Percentiles rank a stretch among this genome's conserved stretches.
Evolutionary conservation across 2,888 invertebrate genomes (phyloP).

Genomic region (Pseudoips prasinana): DNA sequence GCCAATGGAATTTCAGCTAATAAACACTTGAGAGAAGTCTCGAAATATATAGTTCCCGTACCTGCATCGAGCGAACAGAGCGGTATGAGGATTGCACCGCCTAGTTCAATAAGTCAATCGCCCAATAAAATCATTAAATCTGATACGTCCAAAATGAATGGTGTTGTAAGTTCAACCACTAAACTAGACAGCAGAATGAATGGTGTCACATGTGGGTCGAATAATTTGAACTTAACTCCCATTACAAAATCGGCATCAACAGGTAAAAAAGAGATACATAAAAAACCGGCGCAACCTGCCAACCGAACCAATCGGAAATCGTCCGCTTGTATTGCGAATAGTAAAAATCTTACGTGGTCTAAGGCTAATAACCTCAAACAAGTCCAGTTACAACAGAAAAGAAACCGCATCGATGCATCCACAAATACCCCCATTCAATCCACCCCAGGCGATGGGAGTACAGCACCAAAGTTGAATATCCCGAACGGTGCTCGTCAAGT

Average conservation of each 20-base stretch:
- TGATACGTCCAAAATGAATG: slow-evolving; percentile 55
- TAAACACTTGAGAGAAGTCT: slow-evolving; percentile 29
- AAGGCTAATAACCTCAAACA: slow-evolving; percentile 75
- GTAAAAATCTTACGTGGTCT: slow-evolving; percentile 74
- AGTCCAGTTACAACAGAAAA: slow-evolving; percentile 68
- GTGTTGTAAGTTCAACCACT: slow-evolving; percentile 70
- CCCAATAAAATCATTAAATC: slow-evolving; percentile 55
- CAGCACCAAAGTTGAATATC: slow-evolving; percentile 68
- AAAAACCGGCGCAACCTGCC: slow-evolving; percentile 44
- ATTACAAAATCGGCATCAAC: slow-evolving; percentile 46
- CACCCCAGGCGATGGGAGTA: slow-evolving; percentile 53
- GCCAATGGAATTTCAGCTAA: slow-evolving; percentile 54
- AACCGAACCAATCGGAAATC: slow-evolving; percentile 73
- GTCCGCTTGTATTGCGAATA: slow-evolving; percentile 73
- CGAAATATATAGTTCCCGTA: slow-evolving; percentile 58
- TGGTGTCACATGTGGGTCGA: slow-evolving; percentile 73
- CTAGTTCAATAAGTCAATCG: slow-evolving; percentile 45
- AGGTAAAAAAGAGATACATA: slow-evolving; percentile 58
- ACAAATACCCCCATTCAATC: slow-evolving; percentile 41
- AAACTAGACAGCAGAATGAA: slow-evolving; percentile 74
- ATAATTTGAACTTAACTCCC: slow-evolving; percentile 64
- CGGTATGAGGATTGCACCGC: slow-evolving; percentile 53
- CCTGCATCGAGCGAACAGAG: slow-evolving; percentile 48
- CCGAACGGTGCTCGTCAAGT: slow-evolving; percentile 69
- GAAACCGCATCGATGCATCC: slow-evolving; percentile 60